These are phyloP conservation scores for Pimpla rufipes DNA, from an alignment of 2,888 invertebrate genomes.

Conservation along the genomic window DNA sequence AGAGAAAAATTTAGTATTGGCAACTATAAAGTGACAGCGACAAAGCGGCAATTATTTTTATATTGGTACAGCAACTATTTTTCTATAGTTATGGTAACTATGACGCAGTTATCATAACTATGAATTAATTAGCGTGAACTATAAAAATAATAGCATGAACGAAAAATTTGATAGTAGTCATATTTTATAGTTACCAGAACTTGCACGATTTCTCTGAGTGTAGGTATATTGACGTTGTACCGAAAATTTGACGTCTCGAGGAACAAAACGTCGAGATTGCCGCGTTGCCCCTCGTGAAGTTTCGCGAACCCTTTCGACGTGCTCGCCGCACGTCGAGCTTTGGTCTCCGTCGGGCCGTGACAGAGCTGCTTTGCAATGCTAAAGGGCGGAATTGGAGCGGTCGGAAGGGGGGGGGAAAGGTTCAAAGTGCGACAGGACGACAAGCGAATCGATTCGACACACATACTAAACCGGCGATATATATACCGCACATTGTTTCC, in stretches of 20 bases:
- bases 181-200: too few species aligned
- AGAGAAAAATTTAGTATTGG: too few species aligned
- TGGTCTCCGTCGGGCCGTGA: neutral
- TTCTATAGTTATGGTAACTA: too few species aligned
- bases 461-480: neutral
- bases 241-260: neutral
- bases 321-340: neutral
- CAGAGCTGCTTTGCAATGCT: conserved; percentile 5
- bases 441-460: conserved; percentile 9
- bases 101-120: too few species aligned
- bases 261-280: neutral
- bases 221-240: too few species aligned
- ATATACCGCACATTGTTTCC: conserved; percentile 11
- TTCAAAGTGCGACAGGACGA: conserved; percentile 20
- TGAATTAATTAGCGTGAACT: too few species aligned
- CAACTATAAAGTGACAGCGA: too few species aligned
- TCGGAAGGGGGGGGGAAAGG: neutral
- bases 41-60: too few species aligned
- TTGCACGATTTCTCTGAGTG: too few species aligned
- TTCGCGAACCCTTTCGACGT: neutral
- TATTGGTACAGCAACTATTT: too few species aligned
- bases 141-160: too few species aligned
- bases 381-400: conserved; percentile 7
- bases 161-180: too few species aligned
- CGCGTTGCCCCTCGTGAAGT: neutral